Evolutionary conservation across 1,140 invertebrate genomes (phyloP).

Genomic region (Aleiodes sp.): DNA sequence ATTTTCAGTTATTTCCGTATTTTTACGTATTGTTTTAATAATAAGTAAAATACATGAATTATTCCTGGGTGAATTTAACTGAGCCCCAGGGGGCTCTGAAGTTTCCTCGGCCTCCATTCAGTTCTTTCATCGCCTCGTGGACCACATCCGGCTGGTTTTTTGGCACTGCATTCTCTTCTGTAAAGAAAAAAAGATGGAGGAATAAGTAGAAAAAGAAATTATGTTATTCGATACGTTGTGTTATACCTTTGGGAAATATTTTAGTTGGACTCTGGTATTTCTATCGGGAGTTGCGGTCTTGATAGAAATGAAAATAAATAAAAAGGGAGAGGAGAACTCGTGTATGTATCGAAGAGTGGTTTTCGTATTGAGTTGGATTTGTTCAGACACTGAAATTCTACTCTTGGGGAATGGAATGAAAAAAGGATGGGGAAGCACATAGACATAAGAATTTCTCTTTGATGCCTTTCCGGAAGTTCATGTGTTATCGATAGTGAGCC

Average conservation of each 20-base stretch:
- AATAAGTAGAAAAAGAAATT: background rate
- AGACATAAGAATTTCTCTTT: too few relatives aligned
- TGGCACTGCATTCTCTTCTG: slow-evolving; percentile 30
- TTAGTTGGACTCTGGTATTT: background rate
- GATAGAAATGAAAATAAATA: too few relatives aligned
- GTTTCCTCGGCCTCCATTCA: slow-evolving; percentile 64
- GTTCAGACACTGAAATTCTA: slow-evolving; percentile 26
- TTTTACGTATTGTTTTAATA: too few relatives aligned
- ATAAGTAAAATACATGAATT: slow-evolving; percentile 35
- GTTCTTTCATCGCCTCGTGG: slow-evolving; percentile 58
- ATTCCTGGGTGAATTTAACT: slow-evolving; percentile 49
- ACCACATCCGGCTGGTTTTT: slow-evolving; percentile 35
- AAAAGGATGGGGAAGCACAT: too few relatives aligned
- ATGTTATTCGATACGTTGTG: slow-evolving; percentile 32
- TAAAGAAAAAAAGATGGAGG: too few relatives aligned
- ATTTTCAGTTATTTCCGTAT: too few relatives aligned
- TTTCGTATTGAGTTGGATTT: background rate
- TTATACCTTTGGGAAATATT: slow-evolving; percentile 1
- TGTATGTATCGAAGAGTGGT: background rate
- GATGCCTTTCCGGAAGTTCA: too few relatives aligned
- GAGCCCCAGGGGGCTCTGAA: slow-evolving; percentile 63
- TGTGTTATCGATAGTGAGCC: too few relatives aligned
- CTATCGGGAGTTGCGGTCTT: background rate
- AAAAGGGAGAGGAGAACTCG: background rate
- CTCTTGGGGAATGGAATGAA: background rate